These are phyloP conservation scores for Poecile montanus DNA, from an alignment of 2,797 vertebrate species.

Conservation along the genomic window DNA sequence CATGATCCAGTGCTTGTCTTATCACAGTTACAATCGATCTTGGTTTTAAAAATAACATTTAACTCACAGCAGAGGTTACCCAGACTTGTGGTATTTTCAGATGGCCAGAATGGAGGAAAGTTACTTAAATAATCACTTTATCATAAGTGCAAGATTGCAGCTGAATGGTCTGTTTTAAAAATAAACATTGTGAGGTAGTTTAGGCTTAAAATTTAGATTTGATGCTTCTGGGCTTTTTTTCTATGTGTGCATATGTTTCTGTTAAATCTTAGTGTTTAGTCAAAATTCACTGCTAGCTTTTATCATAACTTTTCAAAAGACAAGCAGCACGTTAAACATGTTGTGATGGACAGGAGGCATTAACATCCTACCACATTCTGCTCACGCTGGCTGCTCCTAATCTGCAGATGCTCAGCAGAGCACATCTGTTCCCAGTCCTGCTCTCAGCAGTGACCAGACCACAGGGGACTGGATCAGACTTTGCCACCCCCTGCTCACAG, in stretches of 20 bases:
- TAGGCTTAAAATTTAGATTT: not conserved
- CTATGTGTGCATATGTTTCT: not conserved
- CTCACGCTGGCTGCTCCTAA: not conserved
- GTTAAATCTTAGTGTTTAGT: not conserved
- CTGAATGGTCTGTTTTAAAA: not conserved
- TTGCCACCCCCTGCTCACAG: not conserved
- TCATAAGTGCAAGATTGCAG: not conserved
- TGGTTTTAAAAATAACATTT: not conserved
- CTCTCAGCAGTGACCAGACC: not conserved
- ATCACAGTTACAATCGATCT: not conserved
- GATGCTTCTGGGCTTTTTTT: not conserved
- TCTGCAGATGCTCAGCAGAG: not conserved
- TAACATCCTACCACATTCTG: not conserved
- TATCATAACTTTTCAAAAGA: not conserved
- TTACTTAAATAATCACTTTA: not conserved
- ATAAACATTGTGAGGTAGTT: not conserved
- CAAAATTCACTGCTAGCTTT: not conserved
- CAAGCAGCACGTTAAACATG: rapidly evolving
- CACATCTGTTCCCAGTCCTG: not conserved
- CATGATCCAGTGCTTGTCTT: not conserved
- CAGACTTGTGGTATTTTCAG: not conserved
- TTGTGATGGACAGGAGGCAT: not conserved
- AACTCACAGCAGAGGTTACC: not conserved
- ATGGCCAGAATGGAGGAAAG: not conserved
- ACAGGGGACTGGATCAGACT: not conserved